A percentile compares a stretch with the other conserved stretches of the same genome.
Conservation (phyloP, 2,888 invertebrate genomes). For the Creontiades dilutus region DNA sequence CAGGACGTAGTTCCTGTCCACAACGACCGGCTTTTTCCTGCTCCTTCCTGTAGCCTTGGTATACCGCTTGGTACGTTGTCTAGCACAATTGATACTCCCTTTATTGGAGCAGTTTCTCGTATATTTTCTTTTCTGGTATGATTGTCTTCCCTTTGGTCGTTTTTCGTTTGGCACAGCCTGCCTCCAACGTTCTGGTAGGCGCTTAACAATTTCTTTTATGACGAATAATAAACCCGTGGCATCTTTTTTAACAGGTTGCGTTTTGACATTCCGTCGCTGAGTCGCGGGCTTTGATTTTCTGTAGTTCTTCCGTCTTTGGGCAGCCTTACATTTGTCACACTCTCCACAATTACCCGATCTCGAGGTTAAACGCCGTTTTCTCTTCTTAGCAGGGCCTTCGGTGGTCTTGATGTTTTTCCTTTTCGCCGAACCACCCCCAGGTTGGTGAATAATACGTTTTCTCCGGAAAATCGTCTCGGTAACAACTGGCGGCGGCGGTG, state of each 20-base stretch:
- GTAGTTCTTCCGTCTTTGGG: too few species aligned
- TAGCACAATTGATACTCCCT: not conserved
- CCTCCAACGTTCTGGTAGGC: not conserved
- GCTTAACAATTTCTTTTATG: not conserved
- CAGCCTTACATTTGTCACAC: too few species aligned
- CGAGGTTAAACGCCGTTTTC: not conserved
- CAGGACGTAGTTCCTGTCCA: too few species aligned
- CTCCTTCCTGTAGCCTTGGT: too few species aligned
- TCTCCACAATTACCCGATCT: too few species aligned
- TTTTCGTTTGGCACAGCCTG: not conserved
- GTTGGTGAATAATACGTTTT: not conserved
- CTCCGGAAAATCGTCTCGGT: too few species aligned
- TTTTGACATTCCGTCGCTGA: too few species aligned
- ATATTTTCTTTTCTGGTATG: not conserved
- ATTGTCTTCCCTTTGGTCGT: not conserved
- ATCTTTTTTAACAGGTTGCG: too few species aligned
- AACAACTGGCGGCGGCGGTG: too few species aligned
- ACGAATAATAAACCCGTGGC: not conserved
- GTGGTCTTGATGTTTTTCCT: not conserved
- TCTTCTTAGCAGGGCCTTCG: not conserved
- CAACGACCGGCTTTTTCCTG: too few species aligned
- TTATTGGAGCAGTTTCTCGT: not conserved
- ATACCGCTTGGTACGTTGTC: not conserved
- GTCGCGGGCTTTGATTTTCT: too few species aligned
- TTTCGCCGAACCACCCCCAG: not conserved